Conservation (phyloP, 2,797 vertebrate species). For the Thalassophryne amazonica region DNA sequence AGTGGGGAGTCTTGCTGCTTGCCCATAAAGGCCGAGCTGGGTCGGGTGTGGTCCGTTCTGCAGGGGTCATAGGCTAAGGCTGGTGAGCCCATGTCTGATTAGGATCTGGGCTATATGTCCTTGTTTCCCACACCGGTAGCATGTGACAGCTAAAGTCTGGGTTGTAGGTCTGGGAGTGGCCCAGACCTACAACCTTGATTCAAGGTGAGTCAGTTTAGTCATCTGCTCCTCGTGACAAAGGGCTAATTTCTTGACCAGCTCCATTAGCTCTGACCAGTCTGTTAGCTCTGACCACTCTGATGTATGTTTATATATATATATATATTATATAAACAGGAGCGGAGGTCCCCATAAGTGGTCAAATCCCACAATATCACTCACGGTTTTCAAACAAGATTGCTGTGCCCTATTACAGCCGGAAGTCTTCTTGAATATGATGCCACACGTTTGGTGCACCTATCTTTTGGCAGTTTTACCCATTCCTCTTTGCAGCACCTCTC, state of each 20-base stretch:
- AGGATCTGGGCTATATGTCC: not conserved
- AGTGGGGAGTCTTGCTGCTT: slow-evolving; percentile 7
- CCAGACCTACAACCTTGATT: slow-evolving; percentile 1
- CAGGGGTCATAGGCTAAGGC: not conserved
- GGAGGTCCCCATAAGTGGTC: too few relatives aligned
- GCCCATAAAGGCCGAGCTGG: slow-evolving; percentile 13
- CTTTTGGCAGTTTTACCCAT: too few relatives aligned
- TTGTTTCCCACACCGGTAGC: slow-evolving; percentile 5
- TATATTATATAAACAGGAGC: too few relatives aligned
- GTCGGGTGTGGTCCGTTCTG: not conserved
- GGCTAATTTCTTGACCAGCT: slow-evolving; percentile 5
- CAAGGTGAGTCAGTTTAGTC: slow-evolving; percentile 2
- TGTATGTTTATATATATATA: not conserved
- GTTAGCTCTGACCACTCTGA: too few relatives aligned
- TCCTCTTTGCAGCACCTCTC: too few relatives aligned
- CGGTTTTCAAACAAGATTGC: too few relatives aligned
- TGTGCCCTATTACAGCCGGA: too few relatives aligned
- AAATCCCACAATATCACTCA: too few relatives aligned
- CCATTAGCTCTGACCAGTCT: slow-evolving; percentile 9
- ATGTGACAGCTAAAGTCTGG: not conserved
- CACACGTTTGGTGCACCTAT: too few relatives aligned
- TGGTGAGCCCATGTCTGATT: not conserved
- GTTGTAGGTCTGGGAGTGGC: not conserved
- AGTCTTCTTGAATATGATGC: too few relatives aligned
- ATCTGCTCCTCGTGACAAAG: slow-evolving; percentile 17